Evolutionary conservation across 2,888 invertebrate species (phyloP), one percentile per base, ranked within the genome.

Genomic region (Catonia carolina): DNA sequence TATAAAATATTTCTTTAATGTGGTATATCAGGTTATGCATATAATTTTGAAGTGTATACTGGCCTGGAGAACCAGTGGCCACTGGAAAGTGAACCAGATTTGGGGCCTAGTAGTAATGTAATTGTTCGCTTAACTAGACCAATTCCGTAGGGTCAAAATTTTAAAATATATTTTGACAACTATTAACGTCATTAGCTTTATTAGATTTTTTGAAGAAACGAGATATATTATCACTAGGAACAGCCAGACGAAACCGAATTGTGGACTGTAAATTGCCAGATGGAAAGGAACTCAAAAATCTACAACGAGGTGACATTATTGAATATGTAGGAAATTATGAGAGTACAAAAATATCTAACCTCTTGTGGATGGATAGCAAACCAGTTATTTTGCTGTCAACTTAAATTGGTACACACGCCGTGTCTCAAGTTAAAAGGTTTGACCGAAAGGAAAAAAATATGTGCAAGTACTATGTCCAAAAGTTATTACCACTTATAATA

Each of bases 361-460:
- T 50, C 6, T 31, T 50, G n/a, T 69, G 69, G 68, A 67, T 69
- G 58, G 68, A 69, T 59, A 71, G 71, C 59, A 71, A 69, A 59
- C 36, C 56, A 31, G 69, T 70, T 1, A 66, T 55, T 6, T 27
- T 69, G 14, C n/a, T 68, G 1, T 69, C 69, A 49, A 62, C 66
- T 8, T 68, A 58, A 63, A 64, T 64, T 20, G 69, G 61, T 5
- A 64, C 67, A 64, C 62, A 67, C 61, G 69, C 68, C 64, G 61
- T 65, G 55, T 63, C 62, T 57, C 64, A 64, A 65, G 67, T 69
- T 51, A 61, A 62, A 56, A 65, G 69, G 65, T 70, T 54, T 66
- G 69, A 69, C 64, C 69, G 54, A 62, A 55, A 27, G 31, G n/a
- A 69, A 69, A 64, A 60, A 35, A n/a, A 63, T 68, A 64, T 63